A percentile compares a stretch with the other conserved stretches of the same genome.
These are phyloP conservation scores for Orchesella cincta DNA, from an alignment of 1,140 invertebrate species.

Conservation along the genomic window DNA sequence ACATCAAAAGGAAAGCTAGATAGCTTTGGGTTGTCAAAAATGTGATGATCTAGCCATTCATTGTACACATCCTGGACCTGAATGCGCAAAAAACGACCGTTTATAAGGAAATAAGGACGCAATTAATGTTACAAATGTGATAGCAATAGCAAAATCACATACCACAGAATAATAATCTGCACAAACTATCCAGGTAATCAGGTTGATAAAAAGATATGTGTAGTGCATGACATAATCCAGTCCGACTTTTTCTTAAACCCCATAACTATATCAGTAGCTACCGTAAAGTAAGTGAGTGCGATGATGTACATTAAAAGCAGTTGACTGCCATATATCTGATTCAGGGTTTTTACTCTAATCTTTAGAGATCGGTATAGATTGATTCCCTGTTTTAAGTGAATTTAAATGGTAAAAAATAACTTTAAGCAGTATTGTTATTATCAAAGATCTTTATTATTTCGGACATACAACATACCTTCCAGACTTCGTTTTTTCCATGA, in stretches of 20 bases:
- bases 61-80: background rate
- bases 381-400: background rate
- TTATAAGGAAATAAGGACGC: too few species aligned
- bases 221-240: background rate
- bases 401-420: background rate
- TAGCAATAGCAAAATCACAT: too few species aligned
- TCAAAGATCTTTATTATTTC: background rate
- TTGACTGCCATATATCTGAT: background rate
- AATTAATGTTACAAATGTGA: too few species aligned
- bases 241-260: background rate
- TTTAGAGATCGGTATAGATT: background rate
- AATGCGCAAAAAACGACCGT: too few species aligned
- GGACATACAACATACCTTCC: background rate
- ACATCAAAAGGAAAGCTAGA: background rate
- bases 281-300: background rate
- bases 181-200: background rate
- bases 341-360: background rate
- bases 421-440: background rate
- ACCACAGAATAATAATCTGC: too few species aligned
- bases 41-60: background rate
- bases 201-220: background rate
- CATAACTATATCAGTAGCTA: background rate
- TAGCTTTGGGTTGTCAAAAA: background rate
- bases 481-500: background rate
- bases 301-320: background rate